Evolutionary conservation across 2,113 vertebrate species (phyloP), one percentile per base, ranked within the genome.

Genomic region (Propithecus coquereli): DNA sequence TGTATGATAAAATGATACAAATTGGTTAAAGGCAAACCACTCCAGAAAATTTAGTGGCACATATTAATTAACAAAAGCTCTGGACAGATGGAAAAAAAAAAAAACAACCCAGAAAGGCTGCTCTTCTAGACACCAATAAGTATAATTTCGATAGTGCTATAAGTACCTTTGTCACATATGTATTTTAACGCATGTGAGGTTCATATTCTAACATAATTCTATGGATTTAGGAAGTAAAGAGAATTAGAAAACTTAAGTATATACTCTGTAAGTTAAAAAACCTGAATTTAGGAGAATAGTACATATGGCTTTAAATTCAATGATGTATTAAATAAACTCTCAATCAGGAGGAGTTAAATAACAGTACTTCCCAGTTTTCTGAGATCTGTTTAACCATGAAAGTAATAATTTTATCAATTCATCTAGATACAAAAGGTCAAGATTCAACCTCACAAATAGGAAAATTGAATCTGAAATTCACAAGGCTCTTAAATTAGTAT

Each of bases 361-460:
- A 74, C 2, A 93, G 0, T 68, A 61, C 79, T 73, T 85, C 32
- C 52, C 12, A 77, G 65, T 52, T 66, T 90, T 66, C 79, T 94
- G 23, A 84, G 43, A 71, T 73, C 52, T 92, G 23, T 79, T 90
- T 90, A 94, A 81, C 50, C 77, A 93, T 27, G 9, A 4, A 81
- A 92, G 63, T 88, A 93, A 8, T 79, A 90, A 74, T 86, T 93
- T 82, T 23, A 94, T 34, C 27, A 95, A 57, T 81, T 90, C 59
- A 80, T 59, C n/a, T 47, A 91, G 17, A 70, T 34, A 91, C 18
- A 71, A 95, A 87, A 92, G 20, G 9, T 66, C 57, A 87, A 90
- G 9, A 37, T 80, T 95, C 40, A 86, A 83, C 27, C 25, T 84
- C 82, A 84, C 37, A 94, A 90, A 71, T 54, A 76, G 66, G 40